Conservation (phyloP, 2,888 invertebrate genomes). For the Ypsolopha scabrella region DNA sequence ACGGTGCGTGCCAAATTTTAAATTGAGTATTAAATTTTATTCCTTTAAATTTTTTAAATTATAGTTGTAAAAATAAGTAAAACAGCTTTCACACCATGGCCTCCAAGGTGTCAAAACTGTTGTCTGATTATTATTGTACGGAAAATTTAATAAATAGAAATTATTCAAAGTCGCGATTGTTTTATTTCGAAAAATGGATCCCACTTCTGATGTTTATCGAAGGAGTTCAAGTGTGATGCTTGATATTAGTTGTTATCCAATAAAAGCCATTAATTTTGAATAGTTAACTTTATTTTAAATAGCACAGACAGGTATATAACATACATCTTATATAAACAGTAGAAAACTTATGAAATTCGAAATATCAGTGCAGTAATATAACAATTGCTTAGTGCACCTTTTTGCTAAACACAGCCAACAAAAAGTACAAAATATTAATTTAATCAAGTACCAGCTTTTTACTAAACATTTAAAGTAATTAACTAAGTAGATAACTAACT, state of each 20-base stretch:
- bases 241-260: too few species aligned
- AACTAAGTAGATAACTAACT: too few species aligned
- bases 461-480: too few species aligned
- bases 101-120: constrained; percentile 63
- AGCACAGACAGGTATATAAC: too few species aligned
- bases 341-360: constrained; percentile 4
- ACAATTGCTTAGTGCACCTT: constrained; percentile 21
- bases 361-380: constrained; percentile 14
- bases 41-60: constrained; percentile 3
- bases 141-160: constrained; percentile 55
- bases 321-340: neutral
- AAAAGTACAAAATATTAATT: constrained; percentile 9
- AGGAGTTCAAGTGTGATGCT: too few species aligned
- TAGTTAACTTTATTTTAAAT: too few species aligned
- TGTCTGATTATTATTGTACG: constrained; percentile 58
- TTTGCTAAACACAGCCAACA: constrained; percentile 15
- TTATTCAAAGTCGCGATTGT: constrained; percentile 25
- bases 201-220: too few species aligned
- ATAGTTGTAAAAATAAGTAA: constrained; percentile 22
- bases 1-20: constrained; percentile 7
- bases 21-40: constrained; percentile 9
- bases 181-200: constrained; percentile 18
- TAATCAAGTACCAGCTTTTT: too few species aligned
- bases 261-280: too few species aligned
- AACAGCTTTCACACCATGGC: constrained; percentile 61